Conservation (phyloP, 1,140 invertebrate genomes). For the Eufriesea mexicana region DNA sequence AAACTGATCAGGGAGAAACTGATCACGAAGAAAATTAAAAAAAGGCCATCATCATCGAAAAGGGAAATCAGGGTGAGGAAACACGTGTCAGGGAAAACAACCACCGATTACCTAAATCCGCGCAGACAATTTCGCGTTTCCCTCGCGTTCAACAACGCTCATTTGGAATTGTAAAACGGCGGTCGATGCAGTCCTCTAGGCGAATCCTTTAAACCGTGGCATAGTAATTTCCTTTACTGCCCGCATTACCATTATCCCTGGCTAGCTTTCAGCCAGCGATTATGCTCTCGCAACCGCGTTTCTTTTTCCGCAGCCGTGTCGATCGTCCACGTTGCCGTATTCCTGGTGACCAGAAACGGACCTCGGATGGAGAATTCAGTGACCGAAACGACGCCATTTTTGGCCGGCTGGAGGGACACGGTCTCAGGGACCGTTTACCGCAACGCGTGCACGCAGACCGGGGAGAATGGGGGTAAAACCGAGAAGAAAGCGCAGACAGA, state of each 20-base stretch:
- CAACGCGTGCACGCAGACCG: conserved; percentile 85
- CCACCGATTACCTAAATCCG: conserved; percentile 13
- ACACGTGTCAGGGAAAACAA: conserved; percentile 3
- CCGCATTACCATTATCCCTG: conserved; percentile 54
- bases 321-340: conserved; percentile 51
- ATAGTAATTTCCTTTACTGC: conserved; percentile 63
- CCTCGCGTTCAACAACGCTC: neutral
- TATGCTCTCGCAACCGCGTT: conserved; percentile 25
- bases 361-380: conserved; percentile 79
- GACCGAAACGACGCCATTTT: conserved; percentile 83
- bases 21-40: neutral
- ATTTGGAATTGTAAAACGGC: conserved; percentile 45
- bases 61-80: neutral
- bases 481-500: conserved; percentile 62
- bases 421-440: conserved; percentile 84
- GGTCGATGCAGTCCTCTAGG: conserved; percentile 12
- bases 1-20: no score
- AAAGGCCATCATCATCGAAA: neutral
- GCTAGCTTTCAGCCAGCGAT: conserved; percentile 20
- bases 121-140: neutral
- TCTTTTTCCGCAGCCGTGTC: neutral
- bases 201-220: conserved; percentile 53
- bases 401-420: conserved; percentile 85
- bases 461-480: neutral
- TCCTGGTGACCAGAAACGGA: conserved; percentile 82